Evolutionary conservation across 1,140 invertebrate species (phyloP), one percentile per base, ranked within the genome.

Genomic region (Heterodera schachtii): DNA sequence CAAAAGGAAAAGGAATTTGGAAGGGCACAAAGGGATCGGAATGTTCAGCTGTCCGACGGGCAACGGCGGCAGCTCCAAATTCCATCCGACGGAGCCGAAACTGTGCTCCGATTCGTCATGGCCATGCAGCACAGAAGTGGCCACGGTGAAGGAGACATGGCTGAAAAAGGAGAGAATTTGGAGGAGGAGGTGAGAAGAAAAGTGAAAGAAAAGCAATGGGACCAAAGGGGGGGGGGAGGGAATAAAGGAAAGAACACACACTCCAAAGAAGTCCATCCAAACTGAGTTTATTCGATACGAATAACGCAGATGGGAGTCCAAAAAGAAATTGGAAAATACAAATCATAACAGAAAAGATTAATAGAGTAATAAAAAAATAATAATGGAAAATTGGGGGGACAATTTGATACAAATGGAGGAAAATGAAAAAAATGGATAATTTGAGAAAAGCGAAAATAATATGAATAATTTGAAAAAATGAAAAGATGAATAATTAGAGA

Each of bases 41-140:
- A 71, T 71, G 69, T 41, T 46, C 69, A 43, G 69, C 21, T 71
- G 69, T 41, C 44, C 69, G 9, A 46, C 69, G 2, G 69, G 69
- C 57, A 46, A 41, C 31, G 69, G 44, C 7, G 69, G 69, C 69
- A 71, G 19, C 44, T 41, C 44, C 41, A 71, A 71, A 46, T 46
- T 71, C 69, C 69, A 46, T 71, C 69, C 57, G 13, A 64, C 1
- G 57, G 57, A 64, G 13, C 57, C 69, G 43, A 44, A 71, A 71
- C 31, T 71, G 69, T 71, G 31, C 41, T 43, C 69, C 41, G 13
- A 43, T 21, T 71, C 44, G 41, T 71, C 69, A 41, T 71, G 91
- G 85, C 94, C 94, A 88, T 93, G 93, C n/a, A 87, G 81, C 11
- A 88, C 86, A 31, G 88, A 86, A 73, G 69, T 85, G 3, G 87